Evolutionary conservation across 2,888 invertebrate genomes (phyloP).

Genomic region (Loripinus fragilis): DNA sequence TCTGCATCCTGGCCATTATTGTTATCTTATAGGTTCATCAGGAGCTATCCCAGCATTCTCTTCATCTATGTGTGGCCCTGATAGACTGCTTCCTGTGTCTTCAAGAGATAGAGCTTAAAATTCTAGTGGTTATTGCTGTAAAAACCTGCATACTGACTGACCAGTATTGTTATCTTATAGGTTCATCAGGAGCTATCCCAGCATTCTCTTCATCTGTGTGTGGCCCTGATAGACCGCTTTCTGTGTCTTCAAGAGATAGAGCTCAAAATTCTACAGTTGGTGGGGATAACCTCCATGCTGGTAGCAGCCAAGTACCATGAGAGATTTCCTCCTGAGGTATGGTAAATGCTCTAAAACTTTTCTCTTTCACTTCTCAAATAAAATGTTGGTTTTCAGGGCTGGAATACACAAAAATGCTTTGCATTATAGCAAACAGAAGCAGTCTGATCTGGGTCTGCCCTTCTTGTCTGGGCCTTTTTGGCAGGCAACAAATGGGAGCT

Average conservation of each 20-base stretch:
- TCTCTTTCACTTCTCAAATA: too few species aligned
- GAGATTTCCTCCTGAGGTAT: conserved; percentile 75
- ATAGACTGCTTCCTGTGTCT: conserved; percentile 69
- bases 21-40: conserved; percentile 71
- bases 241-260: conserved; percentile 54
- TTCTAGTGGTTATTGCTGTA: conserved; percentile 73
- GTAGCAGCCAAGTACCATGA: conserved; percentile 76
- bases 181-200: conserved; percentile 71
- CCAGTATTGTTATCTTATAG: too few species aligned
- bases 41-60: conserved; percentile 69
- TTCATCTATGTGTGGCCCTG: conserved; percentile 70
- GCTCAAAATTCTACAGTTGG: conserved; percentile 68
- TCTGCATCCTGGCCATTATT: too few species aligned
- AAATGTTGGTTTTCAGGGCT: too few species aligned
- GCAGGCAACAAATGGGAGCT: too few species aligned
- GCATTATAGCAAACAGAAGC: too few species aligned
- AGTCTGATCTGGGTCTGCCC: too few species aligned
- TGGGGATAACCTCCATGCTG: conserved; percentile 74
- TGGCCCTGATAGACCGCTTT: conserved; percentile 70
- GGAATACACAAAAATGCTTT: too few species aligned
- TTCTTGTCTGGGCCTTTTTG: too few species aligned
- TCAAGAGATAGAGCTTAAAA: conserved; percentile 50
- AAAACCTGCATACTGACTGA: conserved; percentile 72
- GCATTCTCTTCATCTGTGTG: conserved; percentile 72
- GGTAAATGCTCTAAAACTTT: too few species aligned